Conservation (phyloP, 1,140 invertebrate genomes). For the Pogonomyrmex barbatus region DNA sequence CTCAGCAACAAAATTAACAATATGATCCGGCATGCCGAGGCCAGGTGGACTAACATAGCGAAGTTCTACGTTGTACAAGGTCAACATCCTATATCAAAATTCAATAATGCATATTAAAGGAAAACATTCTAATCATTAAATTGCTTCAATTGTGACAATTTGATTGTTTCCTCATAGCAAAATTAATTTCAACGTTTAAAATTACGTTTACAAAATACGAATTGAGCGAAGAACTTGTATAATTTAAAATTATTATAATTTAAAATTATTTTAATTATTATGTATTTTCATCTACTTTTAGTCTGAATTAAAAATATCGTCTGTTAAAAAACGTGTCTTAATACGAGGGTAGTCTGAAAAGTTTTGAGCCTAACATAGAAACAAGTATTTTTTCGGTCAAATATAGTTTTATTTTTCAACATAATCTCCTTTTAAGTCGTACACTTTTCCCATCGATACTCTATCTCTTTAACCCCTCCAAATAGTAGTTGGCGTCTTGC, state of each 20-base stretch:
- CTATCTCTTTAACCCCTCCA: no score
- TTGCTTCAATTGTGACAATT: neutral
- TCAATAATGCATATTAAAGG: neutral
- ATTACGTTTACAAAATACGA: neutral
- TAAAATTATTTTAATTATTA: neutral
- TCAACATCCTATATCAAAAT: conserved; percentile 88
- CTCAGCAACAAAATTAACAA: conserved; percentile 92
- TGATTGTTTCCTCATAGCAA: neutral
- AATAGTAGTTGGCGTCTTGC: no score
- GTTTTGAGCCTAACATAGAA: no score
- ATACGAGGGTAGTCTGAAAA: neutral
- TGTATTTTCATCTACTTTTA: neutral
- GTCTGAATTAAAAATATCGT: neutral
- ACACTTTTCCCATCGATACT: no score
- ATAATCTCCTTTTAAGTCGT: no score
- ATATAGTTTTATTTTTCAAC: no score
- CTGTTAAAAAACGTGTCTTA: no score
- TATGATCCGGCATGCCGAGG: conserved; percentile 96
- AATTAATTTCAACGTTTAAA: neutral
- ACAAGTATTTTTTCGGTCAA: no score
- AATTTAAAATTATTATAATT: neutral
- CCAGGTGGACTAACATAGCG: conserved; percentile 95
- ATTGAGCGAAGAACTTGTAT: neutral
- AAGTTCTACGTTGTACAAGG: conserved; percentile 95
- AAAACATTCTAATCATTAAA: neutral